phyloP scores from a whole-genome alignment of 2,797 vertebrate species.

The Halcyon badia region DNA sequence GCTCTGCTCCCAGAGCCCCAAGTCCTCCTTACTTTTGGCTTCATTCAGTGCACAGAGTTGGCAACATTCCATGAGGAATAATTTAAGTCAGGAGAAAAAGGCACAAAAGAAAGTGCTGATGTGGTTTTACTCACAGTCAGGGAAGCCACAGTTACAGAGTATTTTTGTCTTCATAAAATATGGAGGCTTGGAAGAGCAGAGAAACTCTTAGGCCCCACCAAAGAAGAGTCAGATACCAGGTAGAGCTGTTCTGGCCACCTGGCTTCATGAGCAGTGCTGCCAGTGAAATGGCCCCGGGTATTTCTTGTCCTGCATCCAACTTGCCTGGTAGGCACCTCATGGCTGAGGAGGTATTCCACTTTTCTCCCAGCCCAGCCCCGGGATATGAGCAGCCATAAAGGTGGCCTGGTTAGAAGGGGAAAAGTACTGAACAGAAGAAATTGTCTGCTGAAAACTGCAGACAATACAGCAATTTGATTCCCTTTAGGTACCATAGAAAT shows the following conservation, averaged over 20 bases:
- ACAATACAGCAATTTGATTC: background rate
- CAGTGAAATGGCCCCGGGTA: background rate
- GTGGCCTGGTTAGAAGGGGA: background rate
- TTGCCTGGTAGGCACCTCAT: background rate
- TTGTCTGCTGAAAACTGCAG: background rate
- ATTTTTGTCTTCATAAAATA: background rate
- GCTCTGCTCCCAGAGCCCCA: background rate
- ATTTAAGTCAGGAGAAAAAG: background rate
- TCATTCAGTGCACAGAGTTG: background rate
- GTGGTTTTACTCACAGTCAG: background rate
- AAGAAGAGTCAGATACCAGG: background rate
- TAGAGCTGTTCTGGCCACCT: background rate
- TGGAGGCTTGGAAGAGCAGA: background rate
- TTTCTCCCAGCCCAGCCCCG: background rate
- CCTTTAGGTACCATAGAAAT: background rate
- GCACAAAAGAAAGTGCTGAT: background rate
- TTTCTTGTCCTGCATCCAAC: background rate
- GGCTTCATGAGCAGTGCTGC: background rate
- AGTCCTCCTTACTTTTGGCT: background rate
- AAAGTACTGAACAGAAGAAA: background rate
- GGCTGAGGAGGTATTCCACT: background rate
- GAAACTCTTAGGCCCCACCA: background rate
- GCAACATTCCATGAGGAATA: background rate
- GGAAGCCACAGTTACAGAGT: background rate
- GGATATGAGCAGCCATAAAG: background rate